These are phyloP conservation scores for Sterrhoptilus dennistouni DNA, from an alignment of 2,113 vertebrate species.

Conservation along the genomic window DNA sequence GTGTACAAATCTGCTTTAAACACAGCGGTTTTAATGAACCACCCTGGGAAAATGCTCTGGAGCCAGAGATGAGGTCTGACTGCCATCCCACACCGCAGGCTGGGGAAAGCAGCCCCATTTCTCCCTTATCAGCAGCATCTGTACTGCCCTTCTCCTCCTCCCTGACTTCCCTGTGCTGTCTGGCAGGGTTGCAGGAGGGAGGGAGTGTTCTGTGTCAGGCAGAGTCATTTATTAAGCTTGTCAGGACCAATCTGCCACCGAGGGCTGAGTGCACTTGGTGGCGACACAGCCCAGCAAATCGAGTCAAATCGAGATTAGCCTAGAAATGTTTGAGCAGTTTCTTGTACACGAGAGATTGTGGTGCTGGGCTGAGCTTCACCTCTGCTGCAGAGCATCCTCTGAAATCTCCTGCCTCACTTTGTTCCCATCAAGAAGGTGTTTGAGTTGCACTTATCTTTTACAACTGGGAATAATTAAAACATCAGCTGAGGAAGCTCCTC, in stretches of 20 bases:
- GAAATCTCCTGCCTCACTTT: neutral
- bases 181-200: neutral
- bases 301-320: conserved; percentile 30
- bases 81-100: neutral
- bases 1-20: neutral
- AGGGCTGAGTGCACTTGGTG: neutral
- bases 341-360: neutral
- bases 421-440: neutral
- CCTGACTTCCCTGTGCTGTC: neutral
- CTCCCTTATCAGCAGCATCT: neutral
- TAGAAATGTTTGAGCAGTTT: neutral
- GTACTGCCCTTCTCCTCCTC: neutral
- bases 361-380: neutral
- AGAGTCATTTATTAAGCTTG: conserved; percentile 52
- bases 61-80: neutral
- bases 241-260: conserved; percentile 3
- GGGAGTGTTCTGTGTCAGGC: neutral
- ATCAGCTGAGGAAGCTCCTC: neutral
- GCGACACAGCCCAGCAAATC: neutral
- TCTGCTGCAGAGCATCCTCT: neutral
- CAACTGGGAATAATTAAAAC: neutral
- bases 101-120: rapidly evolving
- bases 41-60: neutral
- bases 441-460: neutral
- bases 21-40: rapidly evolving